Percentiles rank a stretch among this genome's conserved stretches.
These are phyloP conservation scores for Ectemnius lituratus DNA, from an alignment of 2,888 invertebrate species.

Conservation along the genomic window DNA sequence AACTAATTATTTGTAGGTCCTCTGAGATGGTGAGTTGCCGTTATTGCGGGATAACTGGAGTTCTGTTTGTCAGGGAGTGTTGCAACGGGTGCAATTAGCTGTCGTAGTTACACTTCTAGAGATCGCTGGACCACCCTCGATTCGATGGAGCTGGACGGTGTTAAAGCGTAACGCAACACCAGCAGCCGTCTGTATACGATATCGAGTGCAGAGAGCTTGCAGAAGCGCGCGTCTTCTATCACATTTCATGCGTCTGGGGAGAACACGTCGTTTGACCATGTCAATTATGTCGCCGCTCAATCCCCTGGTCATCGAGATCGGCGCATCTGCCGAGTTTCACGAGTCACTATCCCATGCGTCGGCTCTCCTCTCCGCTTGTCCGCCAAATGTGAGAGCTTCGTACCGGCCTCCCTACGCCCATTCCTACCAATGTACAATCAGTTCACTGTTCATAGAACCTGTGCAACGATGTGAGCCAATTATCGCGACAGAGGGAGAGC, in stretches of 20 bases:
- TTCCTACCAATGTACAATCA: conserved; percentile 55
- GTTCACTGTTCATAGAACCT: conserved; percentile 53
- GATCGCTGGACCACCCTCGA: neutral
- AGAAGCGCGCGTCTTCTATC: conserved; percentile 53
- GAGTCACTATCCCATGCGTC: conserved; percentile 36
- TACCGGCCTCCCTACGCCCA: conserved; percentile 24
- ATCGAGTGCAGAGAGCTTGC: conserved; percentile 39
- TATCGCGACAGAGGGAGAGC: conserved; percentile 39
- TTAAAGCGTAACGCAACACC: neutral
- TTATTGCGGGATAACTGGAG: too few relatives aligned
- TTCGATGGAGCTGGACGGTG: neutral
- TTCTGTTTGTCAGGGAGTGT: neutral
- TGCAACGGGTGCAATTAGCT: neutral
- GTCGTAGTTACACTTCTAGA: neutral
- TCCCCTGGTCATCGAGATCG: conserved; percentile 50
- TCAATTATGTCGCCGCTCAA: conserved; percentile 61
- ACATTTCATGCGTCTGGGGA: conserved; percentile 57
- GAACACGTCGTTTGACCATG: conserved; percentile 60
- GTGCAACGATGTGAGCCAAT: conserved; percentile 54
- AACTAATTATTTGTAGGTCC: too few relatives aligned
- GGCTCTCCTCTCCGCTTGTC: conserved; percentile 18
- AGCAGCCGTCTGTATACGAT: conserved; percentile 28
- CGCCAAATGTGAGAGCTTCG: conserved; percentile 52
- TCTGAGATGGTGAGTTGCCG: too few relatives aligned
- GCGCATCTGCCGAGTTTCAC: conserved; percentile 61